Conservation (phyloP, 2,113 vertebrate genomes). For the Butorides virescens region DNA sequence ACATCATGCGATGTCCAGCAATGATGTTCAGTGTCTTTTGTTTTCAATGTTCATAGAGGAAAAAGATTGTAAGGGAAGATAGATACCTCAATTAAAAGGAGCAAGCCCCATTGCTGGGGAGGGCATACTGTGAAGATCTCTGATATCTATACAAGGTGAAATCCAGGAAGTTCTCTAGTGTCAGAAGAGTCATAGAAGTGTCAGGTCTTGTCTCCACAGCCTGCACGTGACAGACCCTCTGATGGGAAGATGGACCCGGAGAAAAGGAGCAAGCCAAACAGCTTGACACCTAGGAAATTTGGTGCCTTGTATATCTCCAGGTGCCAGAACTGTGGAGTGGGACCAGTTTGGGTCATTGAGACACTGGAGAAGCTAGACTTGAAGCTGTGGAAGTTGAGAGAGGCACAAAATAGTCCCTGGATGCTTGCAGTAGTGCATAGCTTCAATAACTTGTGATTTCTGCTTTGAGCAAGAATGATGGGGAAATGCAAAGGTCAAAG, state of each 20-base stretch:
- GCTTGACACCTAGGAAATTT: not conserved
- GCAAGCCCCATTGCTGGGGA: not conserved
- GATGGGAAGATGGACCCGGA: not conserved
- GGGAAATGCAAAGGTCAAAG: not conserved
- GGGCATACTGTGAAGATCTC: not conserved
- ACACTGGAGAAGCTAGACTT: not conserved
- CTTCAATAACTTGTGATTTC: fast-evolving
- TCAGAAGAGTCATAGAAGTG: not conserved
- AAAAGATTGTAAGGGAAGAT: not conserved
- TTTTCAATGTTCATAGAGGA: not conserved
- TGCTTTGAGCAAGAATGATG: not conserved
- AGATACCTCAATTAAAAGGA: not conserved
- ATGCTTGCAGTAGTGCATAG: fast-evolving
- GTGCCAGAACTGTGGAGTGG: not conserved
- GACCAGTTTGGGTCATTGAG: fast-evolving
- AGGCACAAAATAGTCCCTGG: not conserved
- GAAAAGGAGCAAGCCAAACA: not conserved
- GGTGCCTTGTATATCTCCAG: not conserved
- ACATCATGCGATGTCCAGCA: not conserved
- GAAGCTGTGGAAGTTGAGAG: not conserved
- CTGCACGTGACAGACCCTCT: not conserved
- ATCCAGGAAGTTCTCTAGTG: not conserved
- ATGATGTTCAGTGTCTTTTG: not conserved
- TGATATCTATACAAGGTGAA: not conserved
- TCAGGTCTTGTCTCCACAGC: not conserved